phyloP scores from a whole-genome alignment of 2,888 invertebrate species.

The Sussaba pulchella region DNA sequence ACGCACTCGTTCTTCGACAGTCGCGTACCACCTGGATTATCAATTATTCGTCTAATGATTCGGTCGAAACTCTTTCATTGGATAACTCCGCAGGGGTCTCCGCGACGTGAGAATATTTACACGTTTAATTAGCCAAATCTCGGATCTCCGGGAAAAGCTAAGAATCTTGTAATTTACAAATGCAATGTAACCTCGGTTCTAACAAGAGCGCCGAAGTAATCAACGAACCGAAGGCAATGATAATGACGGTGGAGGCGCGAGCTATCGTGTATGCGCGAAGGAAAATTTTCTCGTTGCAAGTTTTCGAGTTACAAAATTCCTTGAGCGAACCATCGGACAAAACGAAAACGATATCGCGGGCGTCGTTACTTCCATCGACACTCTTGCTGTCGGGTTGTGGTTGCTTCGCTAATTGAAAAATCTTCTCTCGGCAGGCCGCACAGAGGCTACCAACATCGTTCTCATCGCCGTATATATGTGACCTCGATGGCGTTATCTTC shows the following conservation, averaged over 20 bases:
- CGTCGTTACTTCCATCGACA: slow-evolving; percentile 16
- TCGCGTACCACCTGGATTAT: slow-evolving; percentile 62
- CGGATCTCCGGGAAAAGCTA: slow-evolving; percentile 30
- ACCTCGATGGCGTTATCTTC: slow-evolving; percentile 30
- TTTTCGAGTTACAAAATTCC: slow-evolving; percentile 23
- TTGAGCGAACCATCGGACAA: slow-evolving; percentile 20
- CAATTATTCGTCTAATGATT: slow-evolving; percentile 66
- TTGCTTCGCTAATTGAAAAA: slow-evolving; percentile 39
- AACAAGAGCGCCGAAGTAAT: slow-evolving; percentile 7
- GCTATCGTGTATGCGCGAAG: background rate
- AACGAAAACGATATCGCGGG: slow-evolving; percentile 4
- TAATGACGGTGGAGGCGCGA: background rate
- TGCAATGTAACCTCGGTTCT: slow-evolving; percentile 21
- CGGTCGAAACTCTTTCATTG: slow-evolving; percentile 58
- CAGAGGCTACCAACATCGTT: slow-evolving; percentile 14
- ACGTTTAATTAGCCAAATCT: slow-evolving; percentile 56
- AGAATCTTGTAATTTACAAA: slow-evolving; percentile 25
- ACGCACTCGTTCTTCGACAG: slow-evolving; percentile 59
- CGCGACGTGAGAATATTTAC: slow-evolving; percentile 42
- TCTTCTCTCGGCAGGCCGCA: slow-evolving; percentile 25
- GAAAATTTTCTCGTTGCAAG: background rate
- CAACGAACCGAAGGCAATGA: slow-evolving; percentile 5
- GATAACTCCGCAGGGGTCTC: slow-evolving; percentile 55
- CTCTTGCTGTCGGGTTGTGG: background rate
- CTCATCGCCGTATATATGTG: slow-evolving; percentile 2